phyloP scores from a whole-genome alignment of 2,888 invertebrate species.

The Gymnosoma rotundatum region DNA sequence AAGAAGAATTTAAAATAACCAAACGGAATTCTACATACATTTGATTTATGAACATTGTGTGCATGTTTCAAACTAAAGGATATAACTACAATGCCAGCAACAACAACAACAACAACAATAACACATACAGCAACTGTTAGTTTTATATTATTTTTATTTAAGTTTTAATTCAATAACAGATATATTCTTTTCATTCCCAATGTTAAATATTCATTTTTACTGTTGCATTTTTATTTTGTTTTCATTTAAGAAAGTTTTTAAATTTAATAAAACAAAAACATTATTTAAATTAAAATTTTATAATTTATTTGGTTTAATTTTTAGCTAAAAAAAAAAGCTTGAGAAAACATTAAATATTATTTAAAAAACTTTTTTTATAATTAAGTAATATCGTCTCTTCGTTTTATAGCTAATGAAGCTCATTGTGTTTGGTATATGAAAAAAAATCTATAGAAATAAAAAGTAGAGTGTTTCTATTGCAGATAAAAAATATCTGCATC shows the following conservation, averaged over 20 bases:
- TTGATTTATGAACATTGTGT: conserved; percentile 59
- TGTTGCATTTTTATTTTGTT: background rate
- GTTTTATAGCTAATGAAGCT: too few relatives aligned
- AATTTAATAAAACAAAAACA: conserved; percentile 38
- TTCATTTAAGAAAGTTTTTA: conserved; percentile 36
- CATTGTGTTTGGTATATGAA: too few relatives aligned
- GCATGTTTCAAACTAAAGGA: conserved; percentile 53
- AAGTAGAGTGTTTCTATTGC: too few relatives aligned
- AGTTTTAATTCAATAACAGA: too few relatives aligned
- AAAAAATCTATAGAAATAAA: too few relatives aligned
- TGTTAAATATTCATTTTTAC: conserved; percentile 15
- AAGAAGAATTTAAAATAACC: conserved; percentile 31
- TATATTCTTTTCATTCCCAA: conserved; percentile 11
- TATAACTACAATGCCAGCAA: conserved; percentile 21
- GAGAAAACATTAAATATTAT: too few relatives aligned
- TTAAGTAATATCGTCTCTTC: too few relatives aligned
- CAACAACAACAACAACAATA: background rate
- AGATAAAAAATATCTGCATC: too few relatives aligned
- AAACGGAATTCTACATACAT: conserved; percentile 27
- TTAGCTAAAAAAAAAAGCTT: too few relatives aligned
- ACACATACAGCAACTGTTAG: background rate
- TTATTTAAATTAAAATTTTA: conserved; percentile 41
- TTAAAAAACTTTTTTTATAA: too few relatives aligned
- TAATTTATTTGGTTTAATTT: too few relatives aligned
- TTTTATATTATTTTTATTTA: too few relatives aligned